Evolutionary conservation across 2,888 invertebrate genomes (phyloP).

Genomic region (Micoletzkya japonica): DNA sequence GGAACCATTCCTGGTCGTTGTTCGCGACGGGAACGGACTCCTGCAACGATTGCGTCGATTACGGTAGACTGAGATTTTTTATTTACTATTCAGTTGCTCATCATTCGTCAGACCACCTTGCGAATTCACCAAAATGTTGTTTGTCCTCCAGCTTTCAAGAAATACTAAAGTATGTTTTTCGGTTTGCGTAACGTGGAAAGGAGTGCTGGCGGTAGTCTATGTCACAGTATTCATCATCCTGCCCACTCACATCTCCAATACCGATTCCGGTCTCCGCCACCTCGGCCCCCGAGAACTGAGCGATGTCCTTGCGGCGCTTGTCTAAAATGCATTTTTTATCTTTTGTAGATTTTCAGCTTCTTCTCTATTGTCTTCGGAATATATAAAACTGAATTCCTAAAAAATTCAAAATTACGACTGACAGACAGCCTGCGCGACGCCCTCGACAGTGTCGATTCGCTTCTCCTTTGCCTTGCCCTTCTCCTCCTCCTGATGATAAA

Average conservation of each 20-base stretch:
- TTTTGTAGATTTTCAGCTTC: too few species aligned
- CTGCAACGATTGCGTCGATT: constrained; percentile 32
- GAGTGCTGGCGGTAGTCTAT: too few species aligned
- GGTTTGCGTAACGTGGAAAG: too few species aligned
- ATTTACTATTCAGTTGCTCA: not conserved
- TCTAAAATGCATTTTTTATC: constrained; percentile 40
- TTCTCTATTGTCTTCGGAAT: too few species aligned
- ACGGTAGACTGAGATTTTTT: too few species aligned
- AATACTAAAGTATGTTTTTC: too few species aligned
- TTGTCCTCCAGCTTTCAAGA: too few species aligned
- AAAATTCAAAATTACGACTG: constrained; percentile 31
- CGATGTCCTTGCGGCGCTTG: constrained; percentile 62
- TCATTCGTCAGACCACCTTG: too few species aligned
- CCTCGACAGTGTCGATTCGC: constrained; percentile 55
- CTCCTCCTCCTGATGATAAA: constrained; percentile 29
- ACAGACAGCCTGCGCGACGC: constrained; percentile 62
- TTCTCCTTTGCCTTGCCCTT: constrained; percentile 40
- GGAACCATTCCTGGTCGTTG: constrained; percentile 58
- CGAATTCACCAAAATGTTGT: not conserved
- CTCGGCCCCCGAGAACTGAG: constrained; percentile 55
- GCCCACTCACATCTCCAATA: constrained; percentile 47
- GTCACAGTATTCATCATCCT: not conserved
- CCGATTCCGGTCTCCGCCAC: constrained; percentile 63
- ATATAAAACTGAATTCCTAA: too few species aligned
- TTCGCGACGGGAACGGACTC: constrained; percentile 59